Evolutionary conservation across 2,113 vertebrate genomes (phyloP).

Genomic region (Mustela nigripes): DNA sequence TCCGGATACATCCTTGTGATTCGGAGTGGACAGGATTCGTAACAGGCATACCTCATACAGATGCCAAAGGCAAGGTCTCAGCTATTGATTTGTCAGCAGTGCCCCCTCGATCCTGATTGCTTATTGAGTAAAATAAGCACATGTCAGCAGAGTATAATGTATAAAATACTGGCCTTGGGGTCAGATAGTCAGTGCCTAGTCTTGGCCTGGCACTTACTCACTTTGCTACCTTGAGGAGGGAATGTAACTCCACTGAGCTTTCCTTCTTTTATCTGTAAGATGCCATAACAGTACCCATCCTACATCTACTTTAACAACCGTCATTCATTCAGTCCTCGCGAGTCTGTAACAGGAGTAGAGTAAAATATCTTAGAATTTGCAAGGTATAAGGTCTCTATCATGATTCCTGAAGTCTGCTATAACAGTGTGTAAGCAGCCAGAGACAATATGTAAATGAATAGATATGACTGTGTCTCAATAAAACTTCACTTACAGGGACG

Average conservation of each 20-base stretch:
- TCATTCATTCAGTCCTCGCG: background rate
- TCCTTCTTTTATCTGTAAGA: background rate
- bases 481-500: background rate
- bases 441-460: background rate
- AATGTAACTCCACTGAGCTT: background rate
- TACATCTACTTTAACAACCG: background rate
- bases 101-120: background rate
- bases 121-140: background rate
- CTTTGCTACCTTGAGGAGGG: background rate
- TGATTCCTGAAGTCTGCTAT: background rate
- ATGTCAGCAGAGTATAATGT: background rate
- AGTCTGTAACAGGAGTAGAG: background rate
- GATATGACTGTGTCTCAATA: background rate
- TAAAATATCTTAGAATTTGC: background rate
- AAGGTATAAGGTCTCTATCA: accelerated
- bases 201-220: too few species aligned
- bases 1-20: background rate
- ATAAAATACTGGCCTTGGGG: background rate
- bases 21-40: background rate
- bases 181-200: accelerated
- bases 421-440: background rate
- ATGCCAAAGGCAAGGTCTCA: background rate
- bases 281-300: background rate
- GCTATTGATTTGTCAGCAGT: background rate
- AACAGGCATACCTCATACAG: background rate